Evolutionary conservation across 2,797 vertebrate genomes (phyloP), one percentile per base, ranked within the genome.

Genomic region (Tiaroga cobitis): DNA sequence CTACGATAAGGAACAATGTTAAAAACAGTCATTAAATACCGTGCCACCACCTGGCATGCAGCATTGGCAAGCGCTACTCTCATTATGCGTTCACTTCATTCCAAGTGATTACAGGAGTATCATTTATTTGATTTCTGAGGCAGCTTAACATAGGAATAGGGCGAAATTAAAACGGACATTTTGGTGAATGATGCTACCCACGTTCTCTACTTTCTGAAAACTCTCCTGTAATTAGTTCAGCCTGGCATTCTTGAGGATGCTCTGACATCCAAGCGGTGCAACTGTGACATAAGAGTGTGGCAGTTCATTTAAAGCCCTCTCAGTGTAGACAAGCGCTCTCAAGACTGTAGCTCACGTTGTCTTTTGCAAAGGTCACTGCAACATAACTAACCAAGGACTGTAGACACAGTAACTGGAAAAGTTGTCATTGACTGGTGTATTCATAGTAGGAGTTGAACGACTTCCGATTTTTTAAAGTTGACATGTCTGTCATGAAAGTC

Each of bases 261-360:
- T 37, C 56, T 80, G 84, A 82, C 82, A 56, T 84, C 63, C 39
- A 73, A 43, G 61, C 37, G 65, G 67, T 15, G 86, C 80, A 90
- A 88, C 88, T 92, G 92, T 93, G 93, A 93, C 91, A 86, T 73
- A 83, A 56, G 87, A 59, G 76, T 34, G 56, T 5, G 77, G 82
- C 90, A 88, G 87, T 90, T 93, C 91, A 92, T 94, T 94, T 92
- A 90, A 82, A 90, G 91, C 84, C 91, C 88, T 93, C 92, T 92
- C 92, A 91, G 86, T 8, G 3, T 21, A 56, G 74, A 77, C 74
- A 78, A 78, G 82, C 15, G 6, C 65, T 39, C 37, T 70, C 65
- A 72, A 78, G 67, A 70, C 21, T 70, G 75, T 32, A 46, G 51
- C 51, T 61, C 54, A 72, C 54, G 11, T 49, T 70, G 54, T 61